Percentiles rank a stretch among this genome's conserved stretches.
Evolutionary conservation across 2,797 vertebrate species (phyloP).

Genomic region (Cynodonichthys magdalenae): DNA sequence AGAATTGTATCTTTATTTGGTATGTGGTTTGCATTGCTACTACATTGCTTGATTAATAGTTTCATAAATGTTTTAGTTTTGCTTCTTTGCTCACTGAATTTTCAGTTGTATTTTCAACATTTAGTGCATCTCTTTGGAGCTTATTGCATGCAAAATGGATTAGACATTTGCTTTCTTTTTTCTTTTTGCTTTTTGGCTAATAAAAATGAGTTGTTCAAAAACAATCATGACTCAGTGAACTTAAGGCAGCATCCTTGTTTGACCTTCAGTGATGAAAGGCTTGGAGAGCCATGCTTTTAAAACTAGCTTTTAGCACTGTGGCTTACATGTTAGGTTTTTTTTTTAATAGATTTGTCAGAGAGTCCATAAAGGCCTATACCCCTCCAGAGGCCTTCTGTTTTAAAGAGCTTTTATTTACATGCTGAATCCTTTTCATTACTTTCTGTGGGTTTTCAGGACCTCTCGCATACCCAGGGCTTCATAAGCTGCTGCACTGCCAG

Average conservation of each 20-base stretch:
- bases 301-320: conserved; percentile 15
- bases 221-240: background rate
- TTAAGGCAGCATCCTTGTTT: background rate
- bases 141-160: background rate
- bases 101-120: background rate
- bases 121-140: background rate
- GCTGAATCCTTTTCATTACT: conserved; percentile 4
- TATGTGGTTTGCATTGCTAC: background rate
- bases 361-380: conserved; percentile 18
- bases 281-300: conserved; percentile 16
- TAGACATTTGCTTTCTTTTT: background rate
- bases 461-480: background rate
- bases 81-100: background rate
- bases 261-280: conserved; percentile 3
- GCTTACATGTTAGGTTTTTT: background rate
- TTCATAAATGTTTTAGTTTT: background rate
- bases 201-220: background rate
- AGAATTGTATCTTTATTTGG: background rate
- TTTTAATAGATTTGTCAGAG: background rate
- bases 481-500: background rate
- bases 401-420: conserved; percentile 17
- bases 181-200: background rate
- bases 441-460: conserved; percentile 1
- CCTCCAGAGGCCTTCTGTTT: background rate
- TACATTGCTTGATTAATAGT: too few species aligned